Conservation (phyloP, 1,140 invertebrate species). For the Lucilia sericata region DNA sequence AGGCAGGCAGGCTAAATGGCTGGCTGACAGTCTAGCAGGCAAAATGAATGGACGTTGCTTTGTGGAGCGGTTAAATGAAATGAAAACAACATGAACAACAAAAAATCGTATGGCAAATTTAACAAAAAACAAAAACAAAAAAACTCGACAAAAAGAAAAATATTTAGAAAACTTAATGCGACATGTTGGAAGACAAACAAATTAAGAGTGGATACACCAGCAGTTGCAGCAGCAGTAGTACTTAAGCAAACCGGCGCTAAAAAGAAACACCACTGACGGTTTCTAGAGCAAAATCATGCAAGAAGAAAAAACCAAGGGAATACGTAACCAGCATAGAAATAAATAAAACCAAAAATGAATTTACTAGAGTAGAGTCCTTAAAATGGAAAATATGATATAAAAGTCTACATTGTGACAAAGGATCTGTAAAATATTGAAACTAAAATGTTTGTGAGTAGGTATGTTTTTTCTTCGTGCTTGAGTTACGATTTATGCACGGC, state of each 20-base stretch:
- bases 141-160: background rate
- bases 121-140: conserved; percentile 22
- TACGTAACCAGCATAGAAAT: background rate
- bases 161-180: conserved; percentile 27
- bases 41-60: background rate
- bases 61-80: conserved; percentile 17
- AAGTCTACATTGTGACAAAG: conserved; percentile 20
- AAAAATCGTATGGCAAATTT: conserved; percentile 15
- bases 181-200: conserved; percentile 41
- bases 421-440: background rate
- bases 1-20: background rate
- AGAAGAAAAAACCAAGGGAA: background rate
- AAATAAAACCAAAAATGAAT: background rate
- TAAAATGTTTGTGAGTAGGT: background rate
- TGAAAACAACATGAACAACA: conserved; percentile 25
- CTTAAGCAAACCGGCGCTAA: conserved; percentile 22
- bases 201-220: conserved; percentile 35
- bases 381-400: conserved; percentile 39
- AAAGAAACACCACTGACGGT: background rate
- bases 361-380: background rate
- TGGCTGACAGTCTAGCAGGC: background rate
- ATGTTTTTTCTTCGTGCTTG: background rate
- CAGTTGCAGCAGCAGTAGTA: background rate
- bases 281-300: background rate
- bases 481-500: conserved; percentile 35